Evolutionary conservation across 2,113 vertebrate species (phyloP).

Genomic region (Bufo gargarizans): DNA sequence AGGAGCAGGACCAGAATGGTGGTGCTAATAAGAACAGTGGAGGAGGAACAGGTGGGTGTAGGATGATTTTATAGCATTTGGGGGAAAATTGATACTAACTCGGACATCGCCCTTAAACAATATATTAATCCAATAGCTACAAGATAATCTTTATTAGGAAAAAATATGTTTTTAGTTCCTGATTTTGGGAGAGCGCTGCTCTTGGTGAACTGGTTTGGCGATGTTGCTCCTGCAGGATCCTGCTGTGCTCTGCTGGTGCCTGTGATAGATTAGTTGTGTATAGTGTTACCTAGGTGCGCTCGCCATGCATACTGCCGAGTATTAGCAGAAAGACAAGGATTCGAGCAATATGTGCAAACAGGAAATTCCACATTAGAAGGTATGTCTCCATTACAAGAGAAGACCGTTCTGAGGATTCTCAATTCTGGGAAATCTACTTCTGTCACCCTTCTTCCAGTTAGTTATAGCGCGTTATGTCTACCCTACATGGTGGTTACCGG

Average conservation of each 20-base stretch:
- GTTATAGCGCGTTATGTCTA: background rate
- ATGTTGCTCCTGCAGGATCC: background rate
- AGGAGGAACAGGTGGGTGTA: too few relatives aligned
- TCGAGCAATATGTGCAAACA: background rate
- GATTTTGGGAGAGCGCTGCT: background rate
- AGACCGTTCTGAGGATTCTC: background rate
- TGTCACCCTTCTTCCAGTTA: background rate
- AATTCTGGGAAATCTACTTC: background rate
- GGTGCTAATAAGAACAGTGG: too few relatives aligned
- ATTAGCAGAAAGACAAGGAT: background rate
- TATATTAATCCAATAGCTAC: too few relatives aligned
- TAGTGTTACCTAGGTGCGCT: constrained; percentile 14
- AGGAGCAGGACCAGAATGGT: too few relatives aligned
- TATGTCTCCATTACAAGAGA: background rate
- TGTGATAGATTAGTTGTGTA: constrained; percentile 6
- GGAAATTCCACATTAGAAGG: constrained; percentile 20
- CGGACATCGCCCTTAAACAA: too few relatives aligned
- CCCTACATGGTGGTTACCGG: background rate
- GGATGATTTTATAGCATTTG: too few relatives aligned
- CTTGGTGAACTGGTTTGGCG: background rate
- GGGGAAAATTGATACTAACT: too few relatives aligned
- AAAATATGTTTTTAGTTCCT: background rate
- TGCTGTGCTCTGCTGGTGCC: background rate
- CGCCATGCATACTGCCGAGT: background rate
- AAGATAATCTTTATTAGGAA: background rate